Conservation (phyloP, 2,113 vertebrate genomes). For the Eptatretus burgeri region DNA sequence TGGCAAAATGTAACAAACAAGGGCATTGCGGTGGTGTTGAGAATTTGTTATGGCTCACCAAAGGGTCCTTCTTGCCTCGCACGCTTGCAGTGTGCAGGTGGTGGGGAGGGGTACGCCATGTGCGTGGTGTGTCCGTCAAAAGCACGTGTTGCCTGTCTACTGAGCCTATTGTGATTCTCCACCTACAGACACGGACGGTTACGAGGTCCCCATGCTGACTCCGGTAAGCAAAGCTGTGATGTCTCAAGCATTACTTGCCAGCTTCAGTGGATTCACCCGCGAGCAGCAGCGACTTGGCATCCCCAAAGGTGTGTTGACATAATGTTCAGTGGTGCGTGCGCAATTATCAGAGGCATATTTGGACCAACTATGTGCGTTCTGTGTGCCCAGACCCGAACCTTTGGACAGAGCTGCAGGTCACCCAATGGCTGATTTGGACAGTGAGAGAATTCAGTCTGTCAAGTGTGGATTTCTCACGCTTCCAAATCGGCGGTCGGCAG, state of each 20-base stretch:
- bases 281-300: conserved; percentile 76
- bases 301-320: conserved; percentile 40
- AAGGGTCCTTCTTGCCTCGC: no score
- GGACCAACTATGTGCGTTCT: no score
- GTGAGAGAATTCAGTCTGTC: conserved; percentile 94
- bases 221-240: conserved; percentile 99
- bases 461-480: conserved; percentile 78
- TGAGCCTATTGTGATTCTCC: conserved; percentile 3
- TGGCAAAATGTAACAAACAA: no score
- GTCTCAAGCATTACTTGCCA: conserved; percentile 84
- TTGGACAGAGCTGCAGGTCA: conserved; percentile 71
- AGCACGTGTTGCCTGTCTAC: neutral
- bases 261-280: conserved; percentile 83
- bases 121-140: no score
- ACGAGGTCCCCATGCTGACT: conserved; percentile 68
- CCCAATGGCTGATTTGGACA: conserved; percentile 81
- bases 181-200: conserved; percentile 67
- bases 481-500: conserved; percentile 57
- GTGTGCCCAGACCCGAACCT: conserved; percentile 42
- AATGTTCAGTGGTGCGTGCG: no score
- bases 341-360: neutral
- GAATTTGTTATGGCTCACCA: no score
- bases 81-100: no score
- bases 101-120: no score
- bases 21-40: no score